A percentile compares a stretch with the other conserved stretches of the same genome.
These are phyloP conservation scores for Clusia tigrina DNA, from an alignment of 2,888 invertebrate genomes.

Conservation along the genomic window DNA sequence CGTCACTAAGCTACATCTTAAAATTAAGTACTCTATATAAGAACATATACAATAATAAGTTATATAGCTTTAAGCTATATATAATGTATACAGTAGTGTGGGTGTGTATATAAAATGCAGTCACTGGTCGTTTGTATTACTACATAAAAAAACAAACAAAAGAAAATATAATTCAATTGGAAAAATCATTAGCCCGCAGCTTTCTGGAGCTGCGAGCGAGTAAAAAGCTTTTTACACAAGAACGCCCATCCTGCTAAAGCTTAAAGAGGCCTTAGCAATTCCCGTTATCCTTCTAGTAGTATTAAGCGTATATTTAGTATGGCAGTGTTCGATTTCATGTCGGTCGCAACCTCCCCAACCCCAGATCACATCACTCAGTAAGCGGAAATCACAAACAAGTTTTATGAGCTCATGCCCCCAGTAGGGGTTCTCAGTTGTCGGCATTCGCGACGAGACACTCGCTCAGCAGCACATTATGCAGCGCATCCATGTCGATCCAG, in stretches of 20 bases:
- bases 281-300: neutral
- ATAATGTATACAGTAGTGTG: neutral
- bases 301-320: constrained; percentile 3
- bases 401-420: neutral
- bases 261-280: too few species aligned
- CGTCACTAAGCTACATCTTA: neutral
- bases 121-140: constrained; percentile 41
- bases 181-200: neutral
- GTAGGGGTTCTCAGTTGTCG: constrained; percentile 42
- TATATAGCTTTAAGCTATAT: neutral
- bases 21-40: constrained; percentile 2
- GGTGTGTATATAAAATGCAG: constrained; percentile 42
- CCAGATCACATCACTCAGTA: constrained; percentile 44
- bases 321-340: constrained; percentile 8
- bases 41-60: neutral
- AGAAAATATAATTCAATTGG: neutral
- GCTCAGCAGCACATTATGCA: constrained; percentile 84
- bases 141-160: neutral
- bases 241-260: too few species aligned
- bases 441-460: constrained; percentile 74
- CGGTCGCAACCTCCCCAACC: constrained; percentile 41
- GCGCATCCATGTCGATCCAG: constrained; percentile 84
- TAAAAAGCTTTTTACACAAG: neutral
- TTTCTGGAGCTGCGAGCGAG: neutral
- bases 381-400: constrained; percentile 18